phyloP scores from a whole-genome alignment of 2,888 invertebrate species.

The Lagria hirta region DNA sequence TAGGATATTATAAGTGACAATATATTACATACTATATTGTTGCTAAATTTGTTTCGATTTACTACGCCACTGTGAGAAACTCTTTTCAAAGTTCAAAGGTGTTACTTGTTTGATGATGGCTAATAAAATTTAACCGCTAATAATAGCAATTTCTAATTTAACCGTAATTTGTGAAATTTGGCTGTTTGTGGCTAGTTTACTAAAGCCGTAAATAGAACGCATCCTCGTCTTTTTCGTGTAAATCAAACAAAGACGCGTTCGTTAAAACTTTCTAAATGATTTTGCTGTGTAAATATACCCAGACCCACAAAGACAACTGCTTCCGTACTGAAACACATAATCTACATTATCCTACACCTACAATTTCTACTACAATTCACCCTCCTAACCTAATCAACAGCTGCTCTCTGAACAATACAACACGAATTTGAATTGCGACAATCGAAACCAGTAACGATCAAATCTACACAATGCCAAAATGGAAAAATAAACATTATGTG shows the following conservation, averaged over 20 bases:
- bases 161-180: constrained; percentile 13
- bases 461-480: no score
- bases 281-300: constrained; percentile 17
- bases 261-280: constrained; percentile 1
- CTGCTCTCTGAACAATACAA: constrained; percentile 5
- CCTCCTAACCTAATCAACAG: constrained; percentile 7
- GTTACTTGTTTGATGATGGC: no score
- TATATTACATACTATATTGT: no score
- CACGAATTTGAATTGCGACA: no score
- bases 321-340: constrained; percentile 15
- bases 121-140: constrained; percentile 7
- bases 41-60: no score
- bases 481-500: no score
- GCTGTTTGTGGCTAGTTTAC: constrained; percentile 7
- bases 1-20: no score
- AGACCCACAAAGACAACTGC: constrained; percentile 13
- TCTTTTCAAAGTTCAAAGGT: no score
- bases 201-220: not conserved
- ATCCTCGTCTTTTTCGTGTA: not conserved
- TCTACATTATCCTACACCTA: constrained; percentile 12
- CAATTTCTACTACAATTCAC: constrained; percentile 5
- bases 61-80: no score
- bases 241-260: not conserved
- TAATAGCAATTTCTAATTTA: constrained; percentile 13
- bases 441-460: no score